Base-by-base conservation (phyloP, 1,140 invertebrate genomes). In the Mercenaria mercenaria region DNA sequence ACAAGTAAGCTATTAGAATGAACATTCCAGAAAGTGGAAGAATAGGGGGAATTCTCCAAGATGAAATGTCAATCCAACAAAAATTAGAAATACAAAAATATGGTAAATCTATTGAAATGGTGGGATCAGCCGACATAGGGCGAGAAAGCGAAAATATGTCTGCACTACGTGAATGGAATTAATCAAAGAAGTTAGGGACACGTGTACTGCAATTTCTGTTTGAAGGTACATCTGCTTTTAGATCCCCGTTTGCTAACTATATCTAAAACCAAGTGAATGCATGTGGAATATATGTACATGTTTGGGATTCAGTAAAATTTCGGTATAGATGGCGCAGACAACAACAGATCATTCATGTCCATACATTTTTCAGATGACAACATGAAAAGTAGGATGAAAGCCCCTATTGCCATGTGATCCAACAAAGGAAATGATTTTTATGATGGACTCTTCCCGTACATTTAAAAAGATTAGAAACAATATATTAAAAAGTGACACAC, bases 171-270 rank as follows among this genome's bases (percentile, higher is more conserved):
- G 56, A 34, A 72, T 56, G 81, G n/a, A 84, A 64, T 80, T 77
- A 67, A 69, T 10, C 50, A 8, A 80, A 61, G 34, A 80, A 34
- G 1, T 37, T 85, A 29, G 89, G 56, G 11, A 87, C 69, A 34
- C 89, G 90, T 88, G 82, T 90, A 0, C n/a, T 90, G 29, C 85
- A 92, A 39, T 89, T 86, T 39, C 20, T 91, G 0, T 91, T 92
- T 43, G 37, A 85, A 32, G 79, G 84, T n/a, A 29, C 88, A 13
- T 83, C 69, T 83, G 91, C 87, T n/a, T 91, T 92, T 81, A 47
- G 72, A 59, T 89, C 84, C 56, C 88, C 88, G 11, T 88, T 90
- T 81, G 84, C 91, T 18, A 85, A 90, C 64, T 92, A 84, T 47
- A 39, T 83, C 10, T 59, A 56, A 23, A 47, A 26, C 15, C 89